phyloP scores from a whole-genome alignment of 2,888 invertebrate genomes.

The Phaedon cochleariae region DNA sequence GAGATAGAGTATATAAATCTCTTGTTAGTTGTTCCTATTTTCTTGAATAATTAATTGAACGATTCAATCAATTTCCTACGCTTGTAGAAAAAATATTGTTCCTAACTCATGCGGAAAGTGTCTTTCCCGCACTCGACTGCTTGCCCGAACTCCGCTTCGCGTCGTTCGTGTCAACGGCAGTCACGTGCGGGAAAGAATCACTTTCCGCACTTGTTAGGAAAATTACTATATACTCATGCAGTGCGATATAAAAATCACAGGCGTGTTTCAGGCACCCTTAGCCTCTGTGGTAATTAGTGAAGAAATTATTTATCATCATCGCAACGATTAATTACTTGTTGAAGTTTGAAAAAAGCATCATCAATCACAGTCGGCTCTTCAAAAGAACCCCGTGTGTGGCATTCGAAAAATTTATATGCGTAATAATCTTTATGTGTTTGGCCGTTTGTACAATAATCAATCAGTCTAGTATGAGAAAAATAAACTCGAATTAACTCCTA shows the following conservation, averaged over 20 bases:
- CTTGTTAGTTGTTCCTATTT: too few species aligned
- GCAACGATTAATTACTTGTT: conserved; percentile 36
- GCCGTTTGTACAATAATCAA: conserved; percentile 25
- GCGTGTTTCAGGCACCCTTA: conserved; percentile 20
- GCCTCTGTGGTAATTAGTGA: conserved; percentile 25
- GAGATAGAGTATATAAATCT: too few species aligned
- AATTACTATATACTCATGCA: too few species aligned
- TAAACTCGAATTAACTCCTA: not conserved
- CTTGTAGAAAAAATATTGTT: too few species aligned
- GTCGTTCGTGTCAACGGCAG: too few species aligned
- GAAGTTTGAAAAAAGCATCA: conserved; percentile 31
- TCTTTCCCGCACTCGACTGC: too few species aligned
- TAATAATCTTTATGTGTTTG: conserved; percentile 25
- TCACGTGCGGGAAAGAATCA: not conserved
- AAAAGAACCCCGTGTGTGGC: conserved; percentile 33
- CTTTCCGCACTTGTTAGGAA: too few species aligned
- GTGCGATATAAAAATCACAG: not conserved
- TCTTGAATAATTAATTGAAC: too few species aligned
- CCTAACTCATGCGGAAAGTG: too few species aligned
- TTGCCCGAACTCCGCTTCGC: too few species aligned
- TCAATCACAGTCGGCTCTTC: conserved; percentile 33
- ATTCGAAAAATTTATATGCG: conserved; percentile 23
- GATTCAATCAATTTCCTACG: too few species aligned
- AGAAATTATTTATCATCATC: conserved; percentile 37
- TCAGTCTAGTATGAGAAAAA: conserved; percentile 16